phyloP scores from a whole-genome alignment of 2,797 vertebrate genomes.

The Hybognathus amarus region DNA sequence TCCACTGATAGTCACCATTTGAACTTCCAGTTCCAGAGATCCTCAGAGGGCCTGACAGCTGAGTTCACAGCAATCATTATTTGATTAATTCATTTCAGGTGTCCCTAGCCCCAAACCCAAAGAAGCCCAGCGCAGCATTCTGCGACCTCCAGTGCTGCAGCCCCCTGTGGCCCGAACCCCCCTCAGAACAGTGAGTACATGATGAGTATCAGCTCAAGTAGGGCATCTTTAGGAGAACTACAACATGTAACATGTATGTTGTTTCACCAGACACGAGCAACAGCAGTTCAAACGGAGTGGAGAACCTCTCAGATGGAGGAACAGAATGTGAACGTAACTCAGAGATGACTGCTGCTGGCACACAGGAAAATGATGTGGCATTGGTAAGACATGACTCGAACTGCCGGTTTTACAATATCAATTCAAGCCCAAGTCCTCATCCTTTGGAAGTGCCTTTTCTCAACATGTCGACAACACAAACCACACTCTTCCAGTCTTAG shows the following conservation, averaged over 20 bases:
- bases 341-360: slow-evolving; percentile 57
- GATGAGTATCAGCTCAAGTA: neutral
- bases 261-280: slow-evolving; percentile 51
- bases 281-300: slow-evolving; percentile 83
- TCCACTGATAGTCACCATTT: neutral
- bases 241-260: neutral
- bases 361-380: slow-evolving; percentile 2
- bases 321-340: slow-evolving; percentile 41
- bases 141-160: slow-evolving; percentile 84
- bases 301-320: slow-evolving; percentile 55
- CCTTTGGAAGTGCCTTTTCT: neutral
- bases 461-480: neutral
- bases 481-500: neutral
- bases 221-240: neutral
- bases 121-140: slow-evolving; percentile 84
- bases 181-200: slow-evolving; percentile 51
- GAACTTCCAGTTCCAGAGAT: neutral
- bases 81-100: slow-evolving; percentile 69
- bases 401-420: neutral
- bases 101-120: slow-evolving; percentile 87
- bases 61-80: neutral
- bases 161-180: slow-evolving; percentile 77
- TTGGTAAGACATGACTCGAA: slow-evolving; percentile 38
- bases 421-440: too few relatives aligned
- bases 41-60: neutral